Conservation (phyloP, 1,140 invertebrate genomes). For the Kradibia gibbosae region DNA sequence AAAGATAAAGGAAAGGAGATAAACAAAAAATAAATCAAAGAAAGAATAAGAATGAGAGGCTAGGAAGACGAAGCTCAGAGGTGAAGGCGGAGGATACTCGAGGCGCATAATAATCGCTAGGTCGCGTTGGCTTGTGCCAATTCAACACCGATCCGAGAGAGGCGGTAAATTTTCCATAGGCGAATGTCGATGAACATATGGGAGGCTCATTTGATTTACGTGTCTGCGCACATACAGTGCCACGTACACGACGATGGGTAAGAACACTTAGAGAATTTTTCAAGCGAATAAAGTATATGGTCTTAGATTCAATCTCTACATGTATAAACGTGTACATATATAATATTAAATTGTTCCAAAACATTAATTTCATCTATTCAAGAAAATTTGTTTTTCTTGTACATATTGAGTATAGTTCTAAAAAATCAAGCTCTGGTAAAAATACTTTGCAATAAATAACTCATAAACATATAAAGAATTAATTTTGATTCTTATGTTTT, state of each 20-base stretch:
- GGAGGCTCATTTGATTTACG: conserved; percentile 50
- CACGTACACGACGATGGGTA: not conserved
- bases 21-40: conserved; percentile 19
- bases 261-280: conserved; percentile 28
- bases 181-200: not conserved
- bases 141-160: conserved; percentile 27
- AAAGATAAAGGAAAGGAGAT: not conserved
- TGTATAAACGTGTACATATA: no score
- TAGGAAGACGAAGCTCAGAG: conserved; percentile 7
- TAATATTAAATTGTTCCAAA: no score
- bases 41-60: conserved; percentile 7
- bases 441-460: no score
- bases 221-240: not conserved
- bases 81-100: conserved; percentile 39
- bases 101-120: conserved; percentile 47
- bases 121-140: conserved; percentile 18
- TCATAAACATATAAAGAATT: no score
- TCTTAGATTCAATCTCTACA: no score
- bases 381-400: no score
- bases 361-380: no score
- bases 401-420: no score
- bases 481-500: no score
- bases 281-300: conserved; percentile 35
- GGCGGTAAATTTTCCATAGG: conserved; percentile 38
- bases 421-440: no score